Evolutionary conservation across 2,797 vertebrate species (phyloP).

Genomic region (Leuciscus waleckii): DNA sequence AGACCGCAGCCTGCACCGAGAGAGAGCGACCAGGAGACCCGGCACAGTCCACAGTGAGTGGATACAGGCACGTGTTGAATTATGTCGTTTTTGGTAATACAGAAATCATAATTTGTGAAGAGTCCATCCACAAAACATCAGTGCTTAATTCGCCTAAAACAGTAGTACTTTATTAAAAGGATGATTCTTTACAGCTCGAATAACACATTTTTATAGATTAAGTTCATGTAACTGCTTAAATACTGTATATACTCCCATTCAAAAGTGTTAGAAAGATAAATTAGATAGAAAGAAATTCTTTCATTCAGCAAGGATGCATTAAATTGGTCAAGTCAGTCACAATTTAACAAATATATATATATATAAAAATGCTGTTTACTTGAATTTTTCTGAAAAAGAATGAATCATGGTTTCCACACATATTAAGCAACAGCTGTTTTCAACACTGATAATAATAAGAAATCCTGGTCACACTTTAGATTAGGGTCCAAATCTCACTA

Average conservation of each 20-base stretch:
- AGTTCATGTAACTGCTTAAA: background rate
- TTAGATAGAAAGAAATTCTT: too few species aligned
- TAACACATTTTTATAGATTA: background rate
- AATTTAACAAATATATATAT: too few species aligned
- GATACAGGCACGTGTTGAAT: background rate
- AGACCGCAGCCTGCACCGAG: background rate
- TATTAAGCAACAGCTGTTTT: background rate
- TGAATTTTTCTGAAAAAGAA: too few species aligned
- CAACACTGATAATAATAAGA: too few species aligned
- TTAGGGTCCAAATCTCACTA: too few species aligned
- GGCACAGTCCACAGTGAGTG: slow-evolving; percentile 16
- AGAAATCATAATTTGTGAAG: background rate
- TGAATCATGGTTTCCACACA: too few species aligned
- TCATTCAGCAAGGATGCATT: too few species aligned
- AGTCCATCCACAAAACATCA: background rate
- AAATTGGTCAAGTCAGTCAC: too few species aligned
- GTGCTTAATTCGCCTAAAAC: background rate
- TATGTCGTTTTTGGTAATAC: background rate
- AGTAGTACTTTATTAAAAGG: background rate
- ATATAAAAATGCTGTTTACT: too few species aligned
- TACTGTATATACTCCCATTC: background rate
- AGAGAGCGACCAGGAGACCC: slow-evolving; percentile 7
- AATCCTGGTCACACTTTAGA: too few species aligned
- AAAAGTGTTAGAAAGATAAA: background rate
- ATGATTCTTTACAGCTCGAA: background rate